Evolutionary conservation across 2,113 vertebrate species (phyloP), one percentile per base, ranked within the genome.

Genomic region (Dendrocopos noguchii): DNA sequence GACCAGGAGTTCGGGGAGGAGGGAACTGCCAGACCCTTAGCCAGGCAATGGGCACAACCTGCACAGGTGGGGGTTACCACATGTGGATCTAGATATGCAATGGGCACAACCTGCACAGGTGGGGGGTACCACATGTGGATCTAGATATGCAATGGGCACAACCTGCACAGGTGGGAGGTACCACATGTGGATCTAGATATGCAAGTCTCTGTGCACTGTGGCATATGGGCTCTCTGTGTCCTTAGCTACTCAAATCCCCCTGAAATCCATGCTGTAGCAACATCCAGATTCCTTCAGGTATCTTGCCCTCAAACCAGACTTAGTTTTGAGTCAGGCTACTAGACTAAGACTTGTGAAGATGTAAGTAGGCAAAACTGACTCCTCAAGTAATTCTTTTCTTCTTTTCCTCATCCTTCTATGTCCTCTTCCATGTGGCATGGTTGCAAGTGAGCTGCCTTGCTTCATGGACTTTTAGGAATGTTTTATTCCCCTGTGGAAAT

Each of bases 1-100:
- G 24, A 47, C 20, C 1, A 0, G 29, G 71, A 39, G 47, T 22
- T 47, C 2, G 9, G 0, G 36, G 28, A 27, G 0, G 36, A 20
- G 6, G 22, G 12, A 31, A 83, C n/a, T 0, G 3, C 16, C 28
- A 53, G 82, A 28, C 55, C 53, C 77, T 57, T 1, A 1, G 39
- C 17, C 2, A 3, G 59, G n/a, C 52, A 16, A 63, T 22, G n/a
- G 25, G 36, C 52, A 31, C 24, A 22, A 5, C 25, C 29, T 76
- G 44, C 55, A 27, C 0, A 0, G 50, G 50, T 12, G 50, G 70
- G 67, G 25, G 56, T 18, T 78, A 15, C 50, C 56, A 64, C 24
- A 11, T 34, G 20, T 55, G 34, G 24, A 29, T 33, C 46, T 17
- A 53, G 34, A 18, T 16, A 34, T 64, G 29, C 42, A 33, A 39